Evolutionary conservation across 2,797 vertebrate species (phyloP), one percentile per base, ranked within the genome.

Genomic region (Enteromius unitaeniatus): DNA sequence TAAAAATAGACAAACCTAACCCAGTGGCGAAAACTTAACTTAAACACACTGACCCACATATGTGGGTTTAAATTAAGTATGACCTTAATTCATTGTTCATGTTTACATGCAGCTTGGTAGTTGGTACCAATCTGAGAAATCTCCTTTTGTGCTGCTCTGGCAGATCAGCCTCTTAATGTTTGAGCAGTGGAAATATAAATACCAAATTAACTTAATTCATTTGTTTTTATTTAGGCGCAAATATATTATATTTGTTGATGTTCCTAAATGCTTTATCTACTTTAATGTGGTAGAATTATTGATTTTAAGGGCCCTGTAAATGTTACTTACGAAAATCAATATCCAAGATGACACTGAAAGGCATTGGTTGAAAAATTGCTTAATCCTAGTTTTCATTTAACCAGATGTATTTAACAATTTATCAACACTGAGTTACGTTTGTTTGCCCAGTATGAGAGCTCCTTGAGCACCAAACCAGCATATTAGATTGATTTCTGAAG

Each of bases 1-100:
- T 65, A 79, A 42, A 82, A 81, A 75, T 82, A 82, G 79, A 81
- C 51, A 40, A 53, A 51, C 58, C 23, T 45, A 68, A 67, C n/a
- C n/a, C 62, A 65, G 53, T 72, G 75, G 74, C 65, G 31, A 77
- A 62, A n/a, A n/a, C n/a, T n/a, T n/a, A 58, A 47, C 65, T 37
- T 37, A 78, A 49, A 78, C 47, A 31, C 31, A 73, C 28, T 83
- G 58, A 67, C 55, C 69, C 42, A 62, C 31, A 78, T 69, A 81
- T n/a, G n/a, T 49, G 51, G 4, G 58, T 74, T 82, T 4, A 72
- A 49, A 42, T 37, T 42, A 42, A 42, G 11, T 26, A 65, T 47
- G 49, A 31, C 68, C 60, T 68, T 37, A 68, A 45, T 31, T 78
- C 6, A 31, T 23, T 23, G 17, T 68, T 31, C 11, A 72, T n/a